Conservation (phyloP, 2,113 vertebrate genomes). For the Megalops atlanticus region DNA sequence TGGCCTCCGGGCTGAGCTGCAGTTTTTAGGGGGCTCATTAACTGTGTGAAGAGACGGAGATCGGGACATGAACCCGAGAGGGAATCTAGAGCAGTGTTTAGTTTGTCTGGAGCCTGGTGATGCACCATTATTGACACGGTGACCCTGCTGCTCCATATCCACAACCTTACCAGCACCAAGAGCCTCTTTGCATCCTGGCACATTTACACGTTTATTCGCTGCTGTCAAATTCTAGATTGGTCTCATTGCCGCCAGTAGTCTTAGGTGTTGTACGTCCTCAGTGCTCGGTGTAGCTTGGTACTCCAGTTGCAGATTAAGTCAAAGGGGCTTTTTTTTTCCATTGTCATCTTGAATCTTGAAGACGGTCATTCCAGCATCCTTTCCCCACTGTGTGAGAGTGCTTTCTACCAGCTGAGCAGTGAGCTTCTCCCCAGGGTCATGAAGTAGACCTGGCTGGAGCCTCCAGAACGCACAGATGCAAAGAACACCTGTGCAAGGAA, state of each 20-base stretch:
- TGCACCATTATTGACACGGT: conserved; percentile 66
- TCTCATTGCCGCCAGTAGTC: background rate
- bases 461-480: conserved; percentile 93
- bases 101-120: conserved; percentile 60
- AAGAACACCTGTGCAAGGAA: conserved; percentile 86
- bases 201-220: background rate
- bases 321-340: background rate
- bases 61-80: conserved; percentile 66
- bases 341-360: conserved; percentile 9
- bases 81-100: conserved; percentile 68
- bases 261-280: conserved; percentile 2
- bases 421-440: conserved; percentile 98
- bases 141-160: conserved; percentile 73
- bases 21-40: conserved; percentile 48
- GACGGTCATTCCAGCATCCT: conserved; percentile 1
- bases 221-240: background rate
- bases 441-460: conserved; percentile 99
- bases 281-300: conserved; percentile 10
- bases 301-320: conserved; percentile 12
- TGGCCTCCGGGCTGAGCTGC: conserved; percentile 43
- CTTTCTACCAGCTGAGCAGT: conserved; percentile 96
- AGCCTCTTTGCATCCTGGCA: conserved; percentile 41
- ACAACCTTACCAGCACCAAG: conserved; percentile 76
- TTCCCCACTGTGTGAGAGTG: conserved; percentile 28
- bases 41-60: conserved; percentile 51